phyloP scores from a whole-genome alignment of 2,888 invertebrate genomes.

The Tetramorium bicarinatum region DNA sequence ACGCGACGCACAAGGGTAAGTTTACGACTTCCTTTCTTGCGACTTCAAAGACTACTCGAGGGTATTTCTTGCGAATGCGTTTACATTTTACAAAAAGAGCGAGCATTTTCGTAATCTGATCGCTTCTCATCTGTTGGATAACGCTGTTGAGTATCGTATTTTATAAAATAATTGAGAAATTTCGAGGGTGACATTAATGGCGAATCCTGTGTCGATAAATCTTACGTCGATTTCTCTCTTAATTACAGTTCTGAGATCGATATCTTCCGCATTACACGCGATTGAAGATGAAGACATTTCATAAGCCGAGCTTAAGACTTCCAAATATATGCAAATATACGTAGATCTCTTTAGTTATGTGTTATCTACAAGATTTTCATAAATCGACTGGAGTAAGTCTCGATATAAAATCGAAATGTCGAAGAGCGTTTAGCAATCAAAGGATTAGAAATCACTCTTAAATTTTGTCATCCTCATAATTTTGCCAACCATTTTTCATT shows the following conservation, averaged over 20 bases:
- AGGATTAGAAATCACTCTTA: background rate
- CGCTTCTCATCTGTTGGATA: background rate
- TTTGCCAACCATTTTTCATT: background rate
- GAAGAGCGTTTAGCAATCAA: background rate
- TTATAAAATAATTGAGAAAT: background rate
- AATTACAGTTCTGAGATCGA: background rate
- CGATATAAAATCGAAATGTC: background rate
- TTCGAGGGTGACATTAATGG: background rate
- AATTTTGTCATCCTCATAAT: background rate
- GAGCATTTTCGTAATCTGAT: background rate
- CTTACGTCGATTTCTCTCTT: background rate
- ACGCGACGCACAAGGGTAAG: slow-evolving; percentile 88
- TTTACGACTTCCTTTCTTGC: slow-evolving; percentile 57
- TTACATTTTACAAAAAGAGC: background rate
- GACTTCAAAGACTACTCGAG: slow-evolving; percentile 2
- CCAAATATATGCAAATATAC: background rate
- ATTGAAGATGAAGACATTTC: slow-evolving; percentile 1
- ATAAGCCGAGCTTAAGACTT: background rate
- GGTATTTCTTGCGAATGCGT: slow-evolving; percentile 10
- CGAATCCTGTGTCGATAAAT: background rate
- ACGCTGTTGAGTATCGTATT: background rate
- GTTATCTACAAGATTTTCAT: background rate
- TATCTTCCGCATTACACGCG: background rate
- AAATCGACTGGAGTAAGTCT: background rate
- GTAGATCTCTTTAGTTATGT: background rate